Conservation (phyloP, 2,888 invertebrate genomes). For the Dromius quadrimaculatus region DNA sequence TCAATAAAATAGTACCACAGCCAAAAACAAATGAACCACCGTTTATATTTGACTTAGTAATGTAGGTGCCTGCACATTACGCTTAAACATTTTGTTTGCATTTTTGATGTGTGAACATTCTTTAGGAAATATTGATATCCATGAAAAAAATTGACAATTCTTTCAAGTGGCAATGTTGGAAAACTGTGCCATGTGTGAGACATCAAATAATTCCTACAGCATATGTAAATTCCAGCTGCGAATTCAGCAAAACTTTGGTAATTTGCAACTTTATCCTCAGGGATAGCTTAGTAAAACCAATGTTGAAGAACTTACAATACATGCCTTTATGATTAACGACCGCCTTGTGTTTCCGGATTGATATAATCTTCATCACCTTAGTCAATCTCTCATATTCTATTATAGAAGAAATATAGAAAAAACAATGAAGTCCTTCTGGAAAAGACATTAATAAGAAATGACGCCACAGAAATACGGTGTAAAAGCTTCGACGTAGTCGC, state of each 20-base stretch:
- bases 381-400: too few species aligned
- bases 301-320: conserved; percentile 35
- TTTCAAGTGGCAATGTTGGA: too few species aligned
- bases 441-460: conserved; percentile 25
- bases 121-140: neutral
- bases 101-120: conserved; percentile 5
- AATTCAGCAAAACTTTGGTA: conserved; percentile 14
- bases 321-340: conserved; percentile 20
- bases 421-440: too few species aligned
- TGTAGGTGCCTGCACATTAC: neutral
- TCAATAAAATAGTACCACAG: conserved; percentile 39
- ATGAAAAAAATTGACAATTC: too few species aligned
- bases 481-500: conserved; percentile 12
- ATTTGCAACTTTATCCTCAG: neutral
- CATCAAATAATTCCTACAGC: too few species aligned
- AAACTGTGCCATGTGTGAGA: too few species aligned
- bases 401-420: too few species aligned
- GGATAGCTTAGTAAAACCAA: conserved; percentile 17
- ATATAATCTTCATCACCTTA: too few species aligned
- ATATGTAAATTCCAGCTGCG: conserved; percentile 5
- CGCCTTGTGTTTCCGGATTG: neutral
- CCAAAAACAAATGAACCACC: conserved; percentile 36
- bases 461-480: neutral
- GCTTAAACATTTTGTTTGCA: conserved; percentile 21
- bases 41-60: conserved; percentile 30